Conservation (phyloP, 1,140 invertebrate species). For the Cheumatopsyche charites region DNA sequence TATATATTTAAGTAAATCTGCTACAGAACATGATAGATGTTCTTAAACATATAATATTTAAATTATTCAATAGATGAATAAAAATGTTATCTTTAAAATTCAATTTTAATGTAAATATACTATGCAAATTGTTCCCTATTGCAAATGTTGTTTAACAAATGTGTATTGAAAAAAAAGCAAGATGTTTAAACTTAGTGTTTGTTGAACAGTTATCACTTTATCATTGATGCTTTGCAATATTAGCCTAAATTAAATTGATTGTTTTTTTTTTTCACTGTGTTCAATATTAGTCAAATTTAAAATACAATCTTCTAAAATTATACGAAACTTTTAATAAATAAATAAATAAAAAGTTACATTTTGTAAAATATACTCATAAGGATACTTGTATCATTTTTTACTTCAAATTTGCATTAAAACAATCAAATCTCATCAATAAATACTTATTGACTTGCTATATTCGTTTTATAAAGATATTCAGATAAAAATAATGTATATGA, state of each 20-base stretch:
- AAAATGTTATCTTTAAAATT: constrained; percentile 9
- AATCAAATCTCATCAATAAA: too few relatives aligned
- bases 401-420: too few relatives aligned
- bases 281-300: constrained; percentile 9
- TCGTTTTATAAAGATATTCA: too few relatives aligned
- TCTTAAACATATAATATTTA: constrained; percentile 13
- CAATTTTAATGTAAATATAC: constrained; percentile 10
- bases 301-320: too few relatives aligned
- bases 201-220: background rate
- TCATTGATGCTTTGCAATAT: too few relatives aligned
- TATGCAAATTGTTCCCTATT: constrained; percentile 15
- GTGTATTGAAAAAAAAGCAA: constrained; percentile 7
- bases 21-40: constrained; percentile 7
- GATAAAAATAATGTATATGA: too few relatives aligned
- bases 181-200: background rate
- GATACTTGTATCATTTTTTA: too few relatives aligned
- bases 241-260: background rate
- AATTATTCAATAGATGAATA: constrained; percentile 1
- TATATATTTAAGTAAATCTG: background rate
- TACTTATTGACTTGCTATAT: too few relatives aligned
- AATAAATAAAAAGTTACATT: too few relatives aligned
- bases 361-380: too few relatives aligned
- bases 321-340: too few relatives aligned
- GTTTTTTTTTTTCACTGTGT: background rate
- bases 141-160: constrained; percentile 5